Conservation (phyloP, 1,140 invertebrate genomes). For the Nomia melanderi region DNA sequence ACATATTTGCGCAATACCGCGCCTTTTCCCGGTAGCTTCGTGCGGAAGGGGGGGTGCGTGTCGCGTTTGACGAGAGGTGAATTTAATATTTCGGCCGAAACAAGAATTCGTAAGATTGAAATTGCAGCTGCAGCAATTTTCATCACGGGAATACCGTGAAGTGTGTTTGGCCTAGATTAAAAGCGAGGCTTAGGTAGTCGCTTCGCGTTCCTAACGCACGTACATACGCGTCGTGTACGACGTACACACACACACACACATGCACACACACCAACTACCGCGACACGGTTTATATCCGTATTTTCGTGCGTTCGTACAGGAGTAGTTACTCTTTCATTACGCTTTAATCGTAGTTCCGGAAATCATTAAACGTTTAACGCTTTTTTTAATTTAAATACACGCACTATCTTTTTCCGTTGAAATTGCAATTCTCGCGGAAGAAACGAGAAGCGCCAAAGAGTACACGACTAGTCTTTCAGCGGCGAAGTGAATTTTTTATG, state of each 20-base stretch:
- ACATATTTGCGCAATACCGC: too few relatives aligned
- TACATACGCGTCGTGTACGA: too few relatives aligned
- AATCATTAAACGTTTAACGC: constrained; percentile 23
- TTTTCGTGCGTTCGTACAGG: constrained; percentile 7
- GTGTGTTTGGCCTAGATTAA: constrained; percentile 48
- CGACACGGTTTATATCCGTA: constrained; percentile 15
- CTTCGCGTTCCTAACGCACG: not conserved
- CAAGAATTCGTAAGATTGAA: constrained; percentile 40
- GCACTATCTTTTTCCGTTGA: not conserved
- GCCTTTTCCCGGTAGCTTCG: not conserved
- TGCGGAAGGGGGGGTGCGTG: not conserved
- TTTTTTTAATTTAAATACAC: not conserved
- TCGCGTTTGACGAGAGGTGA: constrained; percentile 17
- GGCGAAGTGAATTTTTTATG: not conserved
- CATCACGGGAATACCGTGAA: constrained; percentile 39
- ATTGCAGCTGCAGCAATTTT: constrained; percentile 42
- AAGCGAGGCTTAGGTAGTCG: constrained; percentile 25
- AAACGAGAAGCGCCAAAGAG: not conserved
- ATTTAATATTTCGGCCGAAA: constrained; percentile 38
- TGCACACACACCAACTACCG: too few relatives aligned
- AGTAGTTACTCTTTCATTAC: constrained; percentile 36
- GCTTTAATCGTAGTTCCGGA: constrained; percentile 15
- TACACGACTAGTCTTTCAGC: not conserved
- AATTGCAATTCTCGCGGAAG: not conserved
- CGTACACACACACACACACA: too few relatives aligned